These are phyloP conservation scores for Carlito syrichta DNA, from an alignment of 2,113 vertebrate genomes.

Conservation along the genomic window DNA sequence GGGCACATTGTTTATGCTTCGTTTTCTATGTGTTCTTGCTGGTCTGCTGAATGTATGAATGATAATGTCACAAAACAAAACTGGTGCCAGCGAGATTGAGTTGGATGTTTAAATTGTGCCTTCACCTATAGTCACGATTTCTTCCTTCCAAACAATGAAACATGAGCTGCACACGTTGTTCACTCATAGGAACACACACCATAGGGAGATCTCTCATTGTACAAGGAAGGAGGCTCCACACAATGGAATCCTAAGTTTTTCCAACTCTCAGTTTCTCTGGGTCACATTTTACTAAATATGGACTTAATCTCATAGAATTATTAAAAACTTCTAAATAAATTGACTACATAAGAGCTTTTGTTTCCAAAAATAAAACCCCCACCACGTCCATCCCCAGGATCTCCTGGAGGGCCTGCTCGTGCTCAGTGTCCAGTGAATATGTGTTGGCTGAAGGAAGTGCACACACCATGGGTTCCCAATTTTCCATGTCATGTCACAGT, in stretches of 20 bases:
- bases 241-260: neutral
- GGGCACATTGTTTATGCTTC: constrained; percentile 67
- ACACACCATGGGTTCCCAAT: neutral
- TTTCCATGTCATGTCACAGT: neutral
- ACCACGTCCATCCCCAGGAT: neutral
- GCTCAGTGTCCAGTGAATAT: neutral
- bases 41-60: constrained; percentile 48
- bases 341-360: neutral
- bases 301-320: neutral
- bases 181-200: neutral
- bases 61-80: constrained; percentile 47
- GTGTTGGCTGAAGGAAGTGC: neutral
- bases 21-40: constrained; percentile 58
- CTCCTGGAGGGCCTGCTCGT: neutral
- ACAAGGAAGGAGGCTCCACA: neutral
- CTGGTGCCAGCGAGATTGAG: neutral
- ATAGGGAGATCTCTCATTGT: neutral
- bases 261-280: neutral
- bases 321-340: neutral
- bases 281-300: neutral
- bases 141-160: constrained; percentile 40
- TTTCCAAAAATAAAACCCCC: neutral
- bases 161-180: constrained; percentile 8
- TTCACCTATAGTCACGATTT: constrained; percentile 40
- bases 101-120: constrained; percentile 20